Base-by-base conservation (phyloP, 2,888 invertebrate genomes). In the Byasa hedistus region DNA sequence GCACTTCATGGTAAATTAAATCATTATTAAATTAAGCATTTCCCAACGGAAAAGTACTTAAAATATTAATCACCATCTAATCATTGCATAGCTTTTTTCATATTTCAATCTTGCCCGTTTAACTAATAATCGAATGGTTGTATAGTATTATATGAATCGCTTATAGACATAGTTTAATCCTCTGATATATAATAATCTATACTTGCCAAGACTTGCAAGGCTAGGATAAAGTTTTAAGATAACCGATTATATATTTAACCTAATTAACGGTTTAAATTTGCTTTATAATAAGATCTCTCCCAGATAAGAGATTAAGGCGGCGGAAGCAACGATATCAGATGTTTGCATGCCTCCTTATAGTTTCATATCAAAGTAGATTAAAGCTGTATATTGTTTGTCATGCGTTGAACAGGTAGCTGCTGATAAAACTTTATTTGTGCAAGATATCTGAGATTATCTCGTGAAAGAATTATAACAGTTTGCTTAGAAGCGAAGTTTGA, bases 311-410 rank as follows among this genome's bases (percentile, higher is more conserved):
- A 86, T 87, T 85, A 88, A 78, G 71, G 76, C 78, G 78, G 84
- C 88, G 91, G 91, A 90, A 88, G 91, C 89, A 87, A 86, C 81
- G 81, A 77, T 80, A 78, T 78, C 79, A 77, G 75, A 71, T 89
- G 89, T 91, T 91, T 89, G 83, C 83, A 59, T 80, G 79, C 75
- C 75, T 78, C 75, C 76, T 80, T 83, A 81, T 78, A 79, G 80
- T 83, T 83, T 84, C 82, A 83, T 89, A 84, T 87, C 87, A 86
- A 75, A 70, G 72, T 70, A 87, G 90, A 89, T 88, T 87, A 87
- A 73, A 76, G 76, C 72, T 79, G 79, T 80, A 78, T 82, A 80
- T 79, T 85, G 89, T 88, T 87, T 90, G 86, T 89, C 87, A 86
- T 82, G 80, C 80, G 83, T 79, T 79, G 75, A 79, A 79, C 77